Percentiles rank a stretch among this genome's conserved stretches.
These are phyloP conservation scores for Thaumatotibia leucotreta DNA, from an alignment of 1,140 invertebrate genomes.

Conservation along the genomic window DNA sequence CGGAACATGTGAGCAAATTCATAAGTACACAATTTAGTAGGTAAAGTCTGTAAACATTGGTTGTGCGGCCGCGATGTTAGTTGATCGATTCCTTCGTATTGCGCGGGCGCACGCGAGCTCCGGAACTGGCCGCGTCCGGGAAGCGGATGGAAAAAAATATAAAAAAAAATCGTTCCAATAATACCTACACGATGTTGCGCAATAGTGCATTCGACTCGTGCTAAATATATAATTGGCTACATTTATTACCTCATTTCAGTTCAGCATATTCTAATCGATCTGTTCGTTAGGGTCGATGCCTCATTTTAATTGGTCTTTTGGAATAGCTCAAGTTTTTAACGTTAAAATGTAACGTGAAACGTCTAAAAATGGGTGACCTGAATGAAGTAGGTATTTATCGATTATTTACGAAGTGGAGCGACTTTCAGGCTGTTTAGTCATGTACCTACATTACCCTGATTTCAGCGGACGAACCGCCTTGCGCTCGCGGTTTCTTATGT, in stretches of 20 bases:
- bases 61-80: not conserved
- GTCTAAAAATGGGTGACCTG: too few species aligned
- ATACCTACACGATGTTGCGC: constrained; percentile 58
- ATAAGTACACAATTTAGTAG: not conserved
- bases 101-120: constrained; percentile 40
- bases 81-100: constrained; percentile 27
- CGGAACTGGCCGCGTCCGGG: constrained; percentile 59
- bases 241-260: not conserved
- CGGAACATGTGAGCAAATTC: not conserved
- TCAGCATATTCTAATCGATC: too few species aligned
- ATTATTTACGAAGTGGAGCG: too few species aligned
- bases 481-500: too few species aligned
- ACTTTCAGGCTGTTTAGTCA: too few species aligned
- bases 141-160: constrained; percentile 54
- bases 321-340: too few species aligned
- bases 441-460: too few species aligned
- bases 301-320: too few species aligned
- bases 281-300: too few species aligned
- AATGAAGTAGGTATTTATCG: too few species aligned
- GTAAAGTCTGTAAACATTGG: not conserved
- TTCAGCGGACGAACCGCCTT: too few species aligned
- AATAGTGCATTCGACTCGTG: constrained; percentile 23
- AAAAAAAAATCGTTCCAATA: constrained; percentile 53
- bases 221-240: not conserved
- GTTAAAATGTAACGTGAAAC: too few species aligned